Base-by-base conservation (phyloP, 1,140 invertebrate species). In the Tenebrio molitor region DNA sequence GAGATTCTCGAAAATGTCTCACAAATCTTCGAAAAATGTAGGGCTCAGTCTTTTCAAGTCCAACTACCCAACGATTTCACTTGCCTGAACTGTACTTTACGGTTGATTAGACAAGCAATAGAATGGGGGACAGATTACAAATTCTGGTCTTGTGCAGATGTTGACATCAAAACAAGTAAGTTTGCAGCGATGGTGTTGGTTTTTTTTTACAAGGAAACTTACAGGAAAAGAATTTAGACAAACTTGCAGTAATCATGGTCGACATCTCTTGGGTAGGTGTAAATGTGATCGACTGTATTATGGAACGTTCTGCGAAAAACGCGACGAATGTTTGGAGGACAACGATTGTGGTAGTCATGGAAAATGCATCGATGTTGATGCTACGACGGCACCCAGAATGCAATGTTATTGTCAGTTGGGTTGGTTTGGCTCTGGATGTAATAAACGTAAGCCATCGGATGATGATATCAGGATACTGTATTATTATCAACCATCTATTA, bases 141-240 rank as follows among this genome's bases (percentile, higher is more conserved):
- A 74, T 98, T 98, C 85, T 97, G 95, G 94, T 96, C 95, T 0
- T 99, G 97, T 80, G 93, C 96, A 1, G 97, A 99, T 84, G 91
- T 99, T 42, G 95, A 97, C 79, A 94, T 98, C 74, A 88, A 87
- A 63, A 79, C 82, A 64, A 85, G 89, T 86, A 77, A 84, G 85
- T 76, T 25, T 50, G n/a, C 19, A 4, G n/a, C 16, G 41, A 44
- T 6, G 4, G n/a, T 62, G 44, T 21, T 14, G 2, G 12, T 6
- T 19, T 63, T 39, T 70, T 65, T 67, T 74, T 39, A 50, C 12
- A n/a, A 15, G 3, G 8, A 29, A 1, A 66, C n/a, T 73, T 75
- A 62, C 78, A 90, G 89, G 86, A 65, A 91, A 91, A 82, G 85
- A 89, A 10, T 95, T 91, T 83, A 89, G 90, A 71, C 93, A 96